Base-by-base conservation (phyloP, 2,888 invertebrate species). In the Rhopalosiphum nymphaeae region DNA sequence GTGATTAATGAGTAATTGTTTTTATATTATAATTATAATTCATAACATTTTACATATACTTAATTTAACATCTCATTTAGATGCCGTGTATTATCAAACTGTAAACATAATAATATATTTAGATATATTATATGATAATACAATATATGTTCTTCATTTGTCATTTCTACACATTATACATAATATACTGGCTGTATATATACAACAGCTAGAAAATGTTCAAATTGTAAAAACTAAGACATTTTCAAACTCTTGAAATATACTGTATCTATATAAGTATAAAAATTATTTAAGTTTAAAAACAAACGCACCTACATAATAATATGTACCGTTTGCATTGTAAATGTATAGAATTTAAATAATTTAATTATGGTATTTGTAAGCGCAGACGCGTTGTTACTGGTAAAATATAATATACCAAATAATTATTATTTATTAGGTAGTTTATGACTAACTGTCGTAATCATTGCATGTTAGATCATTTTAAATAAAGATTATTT, bases 1-100 rank as follows among this genome's bases (percentile, higher is more conserved):
- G 91, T 91, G 91, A 91, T 46, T n/a, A 67, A 61, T 25, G 29
- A 61, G 57, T 67, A 46, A 91, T 56, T 21, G 21, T 42, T 53
- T 91, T 42, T 90, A 16, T 49, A 49, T 49, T 46, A 7, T 46
- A 46, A 46, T 49, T 49, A 29, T 53, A 56, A 53, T 53, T 9
- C 1, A 13, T 7, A 56, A 91, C 10, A 49, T 53, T 91, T 91
- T 91, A 53, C 29, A 42, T 46, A 46, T 46, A 46, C 44, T 7
- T 57, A 49, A 42, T 56, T 42, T 3, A 84, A 78, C 46, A 49
- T 67, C n/a, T 78, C 67, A 49, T 36, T 36, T 36, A 78, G 25
- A 91, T 21, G 16, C 13, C n/a, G 5, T 67, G n/a, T 49, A 49
- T 4, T 67, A 67, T n/a, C 5, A 67, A 7, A 67, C 26, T 46